phyloP scores from a whole-genome alignment of 2,888 invertebrate genomes.

The Brachyopa scutellaris region DNA sequence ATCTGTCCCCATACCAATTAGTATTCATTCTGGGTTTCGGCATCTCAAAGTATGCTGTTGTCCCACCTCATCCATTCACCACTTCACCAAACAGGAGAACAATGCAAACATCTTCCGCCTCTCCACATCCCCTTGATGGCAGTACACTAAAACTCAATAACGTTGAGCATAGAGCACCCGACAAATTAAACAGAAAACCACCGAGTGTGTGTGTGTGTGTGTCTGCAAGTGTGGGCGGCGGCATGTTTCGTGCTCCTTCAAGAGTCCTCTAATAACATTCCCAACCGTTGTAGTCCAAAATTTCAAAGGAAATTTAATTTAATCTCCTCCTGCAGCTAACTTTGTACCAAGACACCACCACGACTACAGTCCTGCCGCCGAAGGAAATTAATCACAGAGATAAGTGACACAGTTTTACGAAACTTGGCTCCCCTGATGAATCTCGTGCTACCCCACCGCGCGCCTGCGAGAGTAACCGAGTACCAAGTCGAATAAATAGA shows the following conservation, averaged over 20 bases:
- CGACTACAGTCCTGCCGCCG: slow-evolving; percentile 55
- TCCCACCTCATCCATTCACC: background rate
- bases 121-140: background rate
- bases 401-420: slow-evolving; percentile 73
- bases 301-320: slow-evolving; percentile 73
- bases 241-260: slow-evolving; percentile 26
- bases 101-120: slow-evolving; percentile 40
- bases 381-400: slow-evolving; percentile 75
- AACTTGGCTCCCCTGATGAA: slow-evolving; percentile 58
- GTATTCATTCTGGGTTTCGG: slow-evolving; percentile 71
- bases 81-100: slow-evolving; percentile 18
- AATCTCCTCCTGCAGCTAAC: slow-evolving; percentile 68
- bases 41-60: slow-evolving; percentile 56
- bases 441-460: background rate
- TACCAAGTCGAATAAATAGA: slow-evolving; percentile 8
- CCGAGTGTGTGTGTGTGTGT: slow-evolving; percentile 6
- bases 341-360: slow-evolving; percentile 39
- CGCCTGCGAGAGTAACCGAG: background rate
- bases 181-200: slow-evolving; percentile 48
- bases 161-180: slow-evolving; percentile 26
- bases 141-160: slow-evolving; percentile 44
- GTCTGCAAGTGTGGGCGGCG: background rate
- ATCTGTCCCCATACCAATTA: slow-evolving; percentile 71
- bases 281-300: slow-evolving; percentile 22
- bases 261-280: slow-evolving; percentile 32